Evolutionary conservation across 1,140 invertebrate genomes (phyloP).

Genomic region (Zophobas atratus): DNA sequence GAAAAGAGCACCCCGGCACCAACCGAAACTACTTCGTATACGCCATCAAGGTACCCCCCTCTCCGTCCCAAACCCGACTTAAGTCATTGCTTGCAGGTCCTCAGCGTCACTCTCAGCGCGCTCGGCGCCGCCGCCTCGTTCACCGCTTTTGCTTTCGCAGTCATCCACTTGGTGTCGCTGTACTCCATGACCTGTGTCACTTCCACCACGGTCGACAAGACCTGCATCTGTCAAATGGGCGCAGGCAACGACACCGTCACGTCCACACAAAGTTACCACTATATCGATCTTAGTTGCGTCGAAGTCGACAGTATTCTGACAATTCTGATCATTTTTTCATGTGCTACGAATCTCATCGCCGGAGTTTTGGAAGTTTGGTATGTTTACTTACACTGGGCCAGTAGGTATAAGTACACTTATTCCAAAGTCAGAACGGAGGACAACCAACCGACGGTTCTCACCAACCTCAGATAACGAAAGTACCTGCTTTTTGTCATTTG

Average conservation of each 20-base stretch:
- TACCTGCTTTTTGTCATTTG: slow-evolving; percentile 11
- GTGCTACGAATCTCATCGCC: slow-evolving; percentile 65
- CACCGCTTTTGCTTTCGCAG: slow-evolving; percentile 67
- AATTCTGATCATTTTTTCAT: slow-evolving; percentile 66
- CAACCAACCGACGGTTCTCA: slow-evolving; percentile 30
- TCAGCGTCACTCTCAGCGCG: slow-evolving; percentile 66
- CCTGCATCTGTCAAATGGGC: slow-evolving; percentile 62
- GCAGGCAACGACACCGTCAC: slow-evolving; percentile 46
- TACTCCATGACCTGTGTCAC: slow-evolving; percentile 66
- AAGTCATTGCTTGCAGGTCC: slow-evolving; percentile 63
- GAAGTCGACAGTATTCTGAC: slow-evolving; percentile 68
- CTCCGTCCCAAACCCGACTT: slow-evolving; percentile 6
- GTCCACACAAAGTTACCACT: slow-evolving; percentile 63
- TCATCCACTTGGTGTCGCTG: slow-evolving; percentile 68
- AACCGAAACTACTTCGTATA: slow-evolving; percentile 64
- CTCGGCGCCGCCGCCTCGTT: slow-evolving; percentile 66
- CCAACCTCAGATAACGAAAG: slow-evolving; percentile 10
- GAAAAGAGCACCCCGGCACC: slow-evolving; percentile 68
- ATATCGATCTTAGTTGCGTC: slow-evolving; percentile 68
- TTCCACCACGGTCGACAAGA: slow-evolving; percentile 61
- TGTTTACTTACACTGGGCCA: slow-evolving; percentile 69
- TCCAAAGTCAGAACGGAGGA: slow-evolving; percentile 37
- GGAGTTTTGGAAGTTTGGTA: slow-evolving; percentile 68
- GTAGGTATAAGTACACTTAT: slow-evolving; percentile 67
- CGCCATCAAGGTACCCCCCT: slow-evolving; percentile 65